phyloP scores from a whole-genome alignment of 2,797 vertebrate species.

The Propithecus deckenii region DNA sequence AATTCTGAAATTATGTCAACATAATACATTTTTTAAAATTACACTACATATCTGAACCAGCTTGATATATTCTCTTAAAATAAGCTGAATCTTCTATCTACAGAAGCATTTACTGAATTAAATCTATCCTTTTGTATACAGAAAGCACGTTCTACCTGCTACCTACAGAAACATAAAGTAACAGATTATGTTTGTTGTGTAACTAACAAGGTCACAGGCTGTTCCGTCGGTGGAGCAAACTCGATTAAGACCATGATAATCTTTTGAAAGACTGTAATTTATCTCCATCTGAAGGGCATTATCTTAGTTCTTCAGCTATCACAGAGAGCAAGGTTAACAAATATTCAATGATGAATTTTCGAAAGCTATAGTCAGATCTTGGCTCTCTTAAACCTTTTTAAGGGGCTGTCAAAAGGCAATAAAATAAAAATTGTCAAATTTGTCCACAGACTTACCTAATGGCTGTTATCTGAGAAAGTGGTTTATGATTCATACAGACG shows the following conservation, averaged over 20 bases:
- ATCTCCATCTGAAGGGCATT: slow-evolving; percentile 87
- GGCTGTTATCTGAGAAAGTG: slow-evolving; percentile 82
- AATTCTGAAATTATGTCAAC: slow-evolving; percentile 12
- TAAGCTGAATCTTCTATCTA: slow-evolving; percentile 20
- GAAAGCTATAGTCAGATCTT: slow-evolving; percentile 85
- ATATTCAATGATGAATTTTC: slow-evolving; percentile 85
- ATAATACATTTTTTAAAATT: neutral
- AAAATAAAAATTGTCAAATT: slow-evolving; percentile 82
- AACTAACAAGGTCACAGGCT: slow-evolving; percentile 85
- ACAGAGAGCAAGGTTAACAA: slow-evolving; percentile 86
- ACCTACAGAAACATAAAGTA: slow-evolving; percentile 56
- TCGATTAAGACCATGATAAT: slow-evolving; percentile 86
- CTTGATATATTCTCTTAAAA: neutral
- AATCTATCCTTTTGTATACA: neutral
- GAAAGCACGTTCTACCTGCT: slow-evolving; percentile 21
- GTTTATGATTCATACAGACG: slow-evolving; percentile 80
- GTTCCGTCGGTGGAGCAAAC: slow-evolving; percentile 84
- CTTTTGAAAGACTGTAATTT: slow-evolving; percentile 87
- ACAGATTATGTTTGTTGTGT: slow-evolving; percentile 80
- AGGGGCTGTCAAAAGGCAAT: slow-evolving; percentile 79
- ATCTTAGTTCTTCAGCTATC: slow-evolving; percentile 84
- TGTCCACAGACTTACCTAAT: slow-evolving; percentile 80
- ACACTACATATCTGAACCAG: neutral
- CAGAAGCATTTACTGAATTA: slow-evolving; percentile 34
- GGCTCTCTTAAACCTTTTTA: slow-evolving; percentile 80